Conservation (phyloP, 2,113 vertebrate genomes). For the Cepphus grylle region DNA sequence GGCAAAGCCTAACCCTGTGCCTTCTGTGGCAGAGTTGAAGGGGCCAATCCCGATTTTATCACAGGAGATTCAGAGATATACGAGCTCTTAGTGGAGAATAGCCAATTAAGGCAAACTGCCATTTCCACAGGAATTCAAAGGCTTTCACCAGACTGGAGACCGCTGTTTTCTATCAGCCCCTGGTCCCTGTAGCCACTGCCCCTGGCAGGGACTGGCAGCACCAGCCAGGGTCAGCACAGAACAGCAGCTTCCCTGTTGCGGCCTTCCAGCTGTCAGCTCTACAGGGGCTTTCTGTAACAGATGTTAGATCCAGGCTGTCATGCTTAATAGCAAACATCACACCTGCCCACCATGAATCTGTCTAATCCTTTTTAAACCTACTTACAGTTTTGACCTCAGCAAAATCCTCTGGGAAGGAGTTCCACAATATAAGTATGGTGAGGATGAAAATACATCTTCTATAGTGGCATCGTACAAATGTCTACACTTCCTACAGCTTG, state of each 20-base stretch:
- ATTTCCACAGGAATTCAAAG: neutral
- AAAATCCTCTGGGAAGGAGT: neutral
- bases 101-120: neutral
- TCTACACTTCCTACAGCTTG: neutral
- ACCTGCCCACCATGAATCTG: neutral
- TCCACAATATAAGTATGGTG: neutral
- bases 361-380: slow-evolving; percentile 37
- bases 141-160: neutral
- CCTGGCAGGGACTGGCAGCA: neutral
- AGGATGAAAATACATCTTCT: neutral
- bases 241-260: neutral
- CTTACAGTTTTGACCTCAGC: neutral
- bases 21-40: neutral
- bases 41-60: neutral
- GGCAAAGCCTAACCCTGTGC: neutral
- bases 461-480: neutral
- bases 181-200: neutral
- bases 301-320: neutral
- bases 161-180: neutral
- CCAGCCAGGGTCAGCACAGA: neutral
- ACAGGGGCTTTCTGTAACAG: neutral
- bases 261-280: neutral
- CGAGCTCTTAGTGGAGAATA: neutral
- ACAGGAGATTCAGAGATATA: neutral
- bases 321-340: neutral